Evolutionary conservation across 2,888 invertebrate genomes (phyloP).

Genomic region (Ophion obscuratus): DNA sequence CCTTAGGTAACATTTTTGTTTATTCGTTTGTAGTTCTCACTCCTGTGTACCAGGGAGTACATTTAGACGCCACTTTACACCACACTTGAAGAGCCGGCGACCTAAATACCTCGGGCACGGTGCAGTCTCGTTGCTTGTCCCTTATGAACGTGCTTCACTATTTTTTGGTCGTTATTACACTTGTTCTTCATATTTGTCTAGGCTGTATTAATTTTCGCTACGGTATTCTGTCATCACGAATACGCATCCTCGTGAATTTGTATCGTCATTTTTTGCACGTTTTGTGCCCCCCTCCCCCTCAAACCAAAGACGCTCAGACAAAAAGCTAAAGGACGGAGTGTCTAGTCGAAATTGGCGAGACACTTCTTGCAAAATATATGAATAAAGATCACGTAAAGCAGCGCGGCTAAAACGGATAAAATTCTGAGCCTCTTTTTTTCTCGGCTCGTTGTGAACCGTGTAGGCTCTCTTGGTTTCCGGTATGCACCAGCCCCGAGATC

Average conservation of each 20-base stretch:
- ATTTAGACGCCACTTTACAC: slow-evolving; percentile 36
- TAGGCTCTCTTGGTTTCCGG: slow-evolving; percentile 45
- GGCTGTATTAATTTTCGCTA: neutral
- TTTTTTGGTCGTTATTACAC: neutral
- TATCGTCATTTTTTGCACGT: no score
- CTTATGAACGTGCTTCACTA: neutral
- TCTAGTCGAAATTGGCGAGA: slow-evolving; percentile 20
- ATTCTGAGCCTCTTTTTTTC: slow-evolving; percentile 19
- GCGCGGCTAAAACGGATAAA: neutral
- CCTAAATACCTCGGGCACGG: slow-evolving; percentile 20
- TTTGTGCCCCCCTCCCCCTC: neutral
- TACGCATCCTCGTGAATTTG: no score
- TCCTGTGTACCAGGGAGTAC: slow-evolving; percentile 13
- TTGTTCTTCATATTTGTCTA: neutral
- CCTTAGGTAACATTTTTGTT: neutral
- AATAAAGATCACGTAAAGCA: neutral
- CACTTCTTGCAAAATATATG: slow-evolving; percentile 1
- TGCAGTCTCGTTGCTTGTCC: neutral
- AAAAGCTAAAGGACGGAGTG: neutral
- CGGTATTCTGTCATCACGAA: no score
- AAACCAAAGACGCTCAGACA: neutral
- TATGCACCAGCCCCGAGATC: slow-evolving; percentile 38
- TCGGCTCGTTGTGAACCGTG: slow-evolving; percentile 47
- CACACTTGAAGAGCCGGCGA: slow-evolving; percentile 46
- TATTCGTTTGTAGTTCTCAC: slow-evolving; percentile 4